A percentile compares a stretch with the other conserved stretches of the same genome.
Evolutionary conservation across 2,888 invertebrate genomes (phyloP).

Genomic region (Strigamia maritima): DNA sequence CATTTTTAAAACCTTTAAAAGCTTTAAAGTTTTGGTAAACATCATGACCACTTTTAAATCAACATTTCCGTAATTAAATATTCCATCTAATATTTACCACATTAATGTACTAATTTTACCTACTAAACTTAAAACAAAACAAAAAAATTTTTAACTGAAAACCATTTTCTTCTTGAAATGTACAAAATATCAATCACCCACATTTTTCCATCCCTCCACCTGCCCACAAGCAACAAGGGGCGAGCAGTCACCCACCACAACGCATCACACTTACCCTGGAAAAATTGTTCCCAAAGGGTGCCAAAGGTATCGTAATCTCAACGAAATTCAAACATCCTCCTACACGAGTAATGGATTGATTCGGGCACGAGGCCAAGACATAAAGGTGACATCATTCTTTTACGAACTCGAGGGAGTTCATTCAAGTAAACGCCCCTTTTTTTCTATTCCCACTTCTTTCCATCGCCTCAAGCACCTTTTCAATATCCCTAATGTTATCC

Average conservation of each 20-base stretch:
- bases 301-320: slow-evolving; percentile 12
- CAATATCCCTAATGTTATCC: neutral
- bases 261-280: neutral
- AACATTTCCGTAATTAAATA: too few relatives aligned
- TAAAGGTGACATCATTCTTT: slow-evolving; percentile 19
- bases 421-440: slow-evolving; percentile 18
- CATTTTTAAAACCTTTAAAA: too few relatives aligned
- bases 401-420: slow-evolving; percentile 17
- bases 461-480: neutral
- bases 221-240: neutral
- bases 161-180: neutral
- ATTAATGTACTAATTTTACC: too few relatives aligned
- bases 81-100: too few relatives aligned
- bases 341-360: slow-evolving; percentile 12
- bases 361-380: slow-evolving; percentile 19
- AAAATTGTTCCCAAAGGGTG: slow-evolving; percentile 12
- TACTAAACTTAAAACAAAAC: too few relatives aligned
- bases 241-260: neutral
- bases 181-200: slow-evolving; percentile 1
- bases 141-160: too few relatives aligned
- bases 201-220: neutral
- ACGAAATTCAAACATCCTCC: slow-evolving; percentile 19
- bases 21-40: too few relatives aligned
- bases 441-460: neutral
- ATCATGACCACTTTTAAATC: too few relatives aligned